Base-by-base conservation (phyloP, 2,797 vertebrate species). In the Loriculus beryllinus region DNA sequence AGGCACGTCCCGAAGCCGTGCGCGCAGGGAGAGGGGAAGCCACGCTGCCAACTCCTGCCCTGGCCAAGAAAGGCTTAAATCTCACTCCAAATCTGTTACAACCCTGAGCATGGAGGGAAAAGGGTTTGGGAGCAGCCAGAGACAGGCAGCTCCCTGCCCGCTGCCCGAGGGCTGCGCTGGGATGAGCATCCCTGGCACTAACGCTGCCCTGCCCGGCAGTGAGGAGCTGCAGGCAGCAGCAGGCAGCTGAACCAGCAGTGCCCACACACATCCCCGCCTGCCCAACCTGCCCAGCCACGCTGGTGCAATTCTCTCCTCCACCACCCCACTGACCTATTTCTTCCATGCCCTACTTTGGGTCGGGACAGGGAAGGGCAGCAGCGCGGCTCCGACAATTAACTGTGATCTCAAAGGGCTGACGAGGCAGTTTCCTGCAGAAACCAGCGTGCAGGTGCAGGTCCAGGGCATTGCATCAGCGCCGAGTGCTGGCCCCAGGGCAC, bases 301-400 rank as follows among this genome's bases (percentile, higher is more conserved):
- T 88, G 79, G 48, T 89, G 86, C 70, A 63, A 91, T 62, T 76
- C 64, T 56, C 63, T 89, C 6, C 86, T 59, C 59, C 76, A 40
- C 63, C 89, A 72, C n/a, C 83, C 68, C 84, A 68, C 87, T 96
- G 97, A 96, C 94, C 96, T 96, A 94, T 18, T 96, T 96, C 90
- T 96, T 74, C 80, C 3, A 0, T 88, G 88, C 69, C 90, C 94
- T 81, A 92, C 69, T 94, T 95, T 16, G 29, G 45, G 33, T 18
- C 71, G 67, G 85, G 91, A 68, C 80, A 79, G 77, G 88, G 88
- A 85, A 94, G 68, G 78, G 93, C 92, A 88, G 80, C 37, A 31
- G 82, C 74, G 3, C 18, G 4, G 76, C 40, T 75, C 69, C 7
- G 4, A 29, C 82, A 65, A 96, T 93, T 93, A 94, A 81, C 10